Conservation (phyloP, 2,113 vertebrate species). For the Rhynchomys soricoides region DNA sequence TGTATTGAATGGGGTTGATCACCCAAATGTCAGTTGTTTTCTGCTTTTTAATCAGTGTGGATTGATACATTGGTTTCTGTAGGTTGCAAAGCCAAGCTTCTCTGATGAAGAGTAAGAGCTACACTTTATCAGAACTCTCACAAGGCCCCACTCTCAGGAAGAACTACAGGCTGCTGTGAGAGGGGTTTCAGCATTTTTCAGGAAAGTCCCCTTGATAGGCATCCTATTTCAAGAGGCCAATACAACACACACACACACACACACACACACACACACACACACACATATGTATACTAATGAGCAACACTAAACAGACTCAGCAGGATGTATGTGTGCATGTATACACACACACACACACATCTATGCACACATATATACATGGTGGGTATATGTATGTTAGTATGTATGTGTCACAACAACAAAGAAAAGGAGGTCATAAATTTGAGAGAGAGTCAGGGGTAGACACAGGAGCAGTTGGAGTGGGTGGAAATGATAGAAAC, state of each 20-base stretch:
- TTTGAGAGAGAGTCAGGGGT: background rate
- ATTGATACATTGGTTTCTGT: background rate
- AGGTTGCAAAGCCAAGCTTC: background rate
- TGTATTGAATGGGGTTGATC: background rate
- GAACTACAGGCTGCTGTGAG: background rate
- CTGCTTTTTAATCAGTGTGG: background rate
- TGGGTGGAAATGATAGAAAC: background rate
- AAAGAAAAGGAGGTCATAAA: background rate
- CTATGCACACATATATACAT: too few relatives aligned
- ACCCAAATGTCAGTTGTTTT: background rate
- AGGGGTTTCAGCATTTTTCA: background rate
- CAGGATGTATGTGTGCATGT: background rate
- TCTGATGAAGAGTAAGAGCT: background rate
- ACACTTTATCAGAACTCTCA: background rate
- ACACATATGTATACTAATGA: background rate
- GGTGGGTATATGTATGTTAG: background rate
- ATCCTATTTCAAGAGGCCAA: background rate
- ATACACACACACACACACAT: too few relatives aligned
- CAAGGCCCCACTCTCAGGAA: background rate
- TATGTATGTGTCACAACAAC: background rate
- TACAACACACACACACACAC: background rate
- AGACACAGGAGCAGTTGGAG: background rate
- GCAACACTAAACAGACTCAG: background rate
- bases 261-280: too few relatives aligned
- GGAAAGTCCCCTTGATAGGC: background rate